These are phyloP conservation scores for Eurosta solidaginis DNA, from an alignment of 1,140 invertebrate genomes.

Conservation along the genomic window DNA sequence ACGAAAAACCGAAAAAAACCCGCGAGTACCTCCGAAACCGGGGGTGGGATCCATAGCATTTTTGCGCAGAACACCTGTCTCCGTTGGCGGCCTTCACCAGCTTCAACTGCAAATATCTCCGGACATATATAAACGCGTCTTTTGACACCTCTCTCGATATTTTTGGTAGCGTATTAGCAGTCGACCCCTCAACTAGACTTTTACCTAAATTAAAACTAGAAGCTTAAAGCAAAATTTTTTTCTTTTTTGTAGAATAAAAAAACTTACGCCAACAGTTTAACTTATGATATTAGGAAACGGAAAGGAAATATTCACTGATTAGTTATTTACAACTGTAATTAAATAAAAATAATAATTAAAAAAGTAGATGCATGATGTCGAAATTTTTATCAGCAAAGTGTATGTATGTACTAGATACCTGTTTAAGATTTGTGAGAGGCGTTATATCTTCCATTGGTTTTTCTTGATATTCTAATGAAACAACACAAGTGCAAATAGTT, in stretches of 20 bases:
- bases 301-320: conserved; percentile 7
- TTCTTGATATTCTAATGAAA: not conserved
- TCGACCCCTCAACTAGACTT: too few relatives aligned
- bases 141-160: too few relatives aligned
- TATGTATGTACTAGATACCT: conserved; percentile 41
- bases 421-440: conserved; percentile 50
- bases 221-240: not conserved
- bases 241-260: not conserved
- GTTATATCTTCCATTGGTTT: conserved; percentile 57
- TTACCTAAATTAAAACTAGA: not conserved
- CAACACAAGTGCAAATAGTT: too few relatives aligned
- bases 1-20: too few relatives aligned
- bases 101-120: too few relatives aligned
- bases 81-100: too few relatives aligned
- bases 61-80: too few relatives aligned
- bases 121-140: too few relatives aligned
- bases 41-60: too few relatives aligned
- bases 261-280: not conserved
- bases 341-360: conserved; percentile 6
- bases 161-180: too few relatives aligned
- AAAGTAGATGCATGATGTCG: not conserved
- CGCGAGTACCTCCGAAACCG: too few relatives aligned
- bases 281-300: not conserved
- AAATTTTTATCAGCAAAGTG: not conserved
- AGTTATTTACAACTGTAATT: conserved; percentile 6